Percentiles rank a stretch among this genome's conserved stretches.
Evolutionary conservation across 2,797 vertebrate species (phyloP).

Genomic region (Melanotaenia nigrans): DNA sequence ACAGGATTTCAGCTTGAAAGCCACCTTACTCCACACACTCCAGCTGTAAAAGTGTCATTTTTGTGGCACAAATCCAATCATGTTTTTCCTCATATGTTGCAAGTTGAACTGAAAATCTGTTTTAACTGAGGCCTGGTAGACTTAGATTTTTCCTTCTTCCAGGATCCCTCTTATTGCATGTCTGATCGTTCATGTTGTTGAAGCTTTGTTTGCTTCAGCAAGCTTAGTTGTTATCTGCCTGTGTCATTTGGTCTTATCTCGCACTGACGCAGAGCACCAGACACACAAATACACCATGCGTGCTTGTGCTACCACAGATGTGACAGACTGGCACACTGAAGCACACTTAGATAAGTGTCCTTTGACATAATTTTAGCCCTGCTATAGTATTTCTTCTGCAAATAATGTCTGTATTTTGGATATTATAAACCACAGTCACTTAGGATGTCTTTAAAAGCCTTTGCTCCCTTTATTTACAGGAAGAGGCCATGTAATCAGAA

Average conservation of each 20-base stretch:
- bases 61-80: constrained; percentile 7
- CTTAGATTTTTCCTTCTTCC: constrained; percentile 5
- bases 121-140: neutral
- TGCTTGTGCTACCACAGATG: constrained; percentile 12
- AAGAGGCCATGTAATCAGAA: constrained; percentile 6
- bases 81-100: neutral
- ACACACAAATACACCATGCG: constrained; percentile 14
- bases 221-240: constrained; percentile 32
- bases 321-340: constrained; percentile 12
- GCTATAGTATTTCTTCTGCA: constrained; percentile 24
- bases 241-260: constrained; percentile 37
- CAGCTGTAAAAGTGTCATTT: constrained; percentile 10
- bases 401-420: constrained; percentile 39
- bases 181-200: neutral
- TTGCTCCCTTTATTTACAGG: constrained; percentile 7
- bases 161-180: neutral
- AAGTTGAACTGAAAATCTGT: constrained; percentile 1
- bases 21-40: neutral
- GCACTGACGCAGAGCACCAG: constrained; percentile 21
- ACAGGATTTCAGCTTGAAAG: constrained; percentile 31
- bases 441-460: constrained; percentile 23
- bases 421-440: constrained; percentile 19
- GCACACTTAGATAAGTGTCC: constrained; percentile 28
- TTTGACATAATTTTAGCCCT: constrained; percentile 10
- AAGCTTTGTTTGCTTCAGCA: constrained; percentile 4